Evolutionary conservation across 2,113 vertebrate species (phyloP).

Genomic region (Typhlomys cinereus): DNA sequence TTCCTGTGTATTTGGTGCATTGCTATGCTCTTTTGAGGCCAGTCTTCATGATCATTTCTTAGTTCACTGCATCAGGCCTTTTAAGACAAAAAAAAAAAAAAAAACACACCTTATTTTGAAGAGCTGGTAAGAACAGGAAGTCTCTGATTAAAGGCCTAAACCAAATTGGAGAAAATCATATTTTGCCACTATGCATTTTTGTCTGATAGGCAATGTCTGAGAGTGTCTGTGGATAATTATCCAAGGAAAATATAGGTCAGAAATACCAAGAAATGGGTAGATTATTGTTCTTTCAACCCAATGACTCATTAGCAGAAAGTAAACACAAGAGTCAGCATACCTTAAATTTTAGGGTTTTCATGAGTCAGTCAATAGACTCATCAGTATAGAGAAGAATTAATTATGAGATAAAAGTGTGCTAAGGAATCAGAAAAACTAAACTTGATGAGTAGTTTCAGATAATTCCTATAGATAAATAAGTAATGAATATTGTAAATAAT

Average conservation of each 20-base stretch:
- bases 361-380: slow-evolving; percentile 1
- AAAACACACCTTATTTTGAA: not conserved
- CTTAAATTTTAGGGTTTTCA: slow-evolving; percentile 57
- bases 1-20: not conserved
- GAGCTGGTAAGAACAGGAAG: slow-evolving; percentile 10
- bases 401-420: slow-evolving; percentile 31
- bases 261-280: slow-evolving; percentile 58
- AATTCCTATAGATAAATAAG: not conserved
- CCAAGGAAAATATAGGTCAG: slow-evolving; percentile 64
- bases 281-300: not conserved
- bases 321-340: slow-evolving; percentile 36
- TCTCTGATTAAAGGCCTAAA: slow-evolving; percentile 64
- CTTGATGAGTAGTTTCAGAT: not conserved
- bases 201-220: slow-evolving; percentile 59
- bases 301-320: slow-evolving; percentile 51
- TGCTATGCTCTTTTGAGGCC: not conserved
- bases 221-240: slow-evolving; percentile 62
- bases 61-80: not conserved
- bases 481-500: not conserved
- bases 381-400: not conserved
- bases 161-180: slow-evolving; percentile 41
- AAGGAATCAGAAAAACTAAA: slow-evolving; percentile 38
- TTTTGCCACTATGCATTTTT: slow-evolving; percentile 52
- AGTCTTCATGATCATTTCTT: not conserved
- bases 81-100: not conserved